A percentile compares a stretch with the other conserved stretches of the same genome.
These are phyloP conservation scores for Rhineura floridana DNA, from an alignment of 2,113 vertebrate genomes.

Conservation along the genomic window DNA sequence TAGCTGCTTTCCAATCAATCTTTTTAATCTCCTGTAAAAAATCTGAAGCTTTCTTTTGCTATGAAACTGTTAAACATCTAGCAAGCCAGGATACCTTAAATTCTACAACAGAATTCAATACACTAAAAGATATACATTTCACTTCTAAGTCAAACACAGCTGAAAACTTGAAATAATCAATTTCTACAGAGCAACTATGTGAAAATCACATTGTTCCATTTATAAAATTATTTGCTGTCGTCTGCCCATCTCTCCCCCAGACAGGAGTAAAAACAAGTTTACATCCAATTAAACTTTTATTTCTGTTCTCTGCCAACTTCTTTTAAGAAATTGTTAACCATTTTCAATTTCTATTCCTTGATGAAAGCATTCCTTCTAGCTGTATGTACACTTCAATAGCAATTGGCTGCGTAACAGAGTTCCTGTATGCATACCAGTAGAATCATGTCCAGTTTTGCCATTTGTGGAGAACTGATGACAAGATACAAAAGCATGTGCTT, in stretches of 20 bases:
- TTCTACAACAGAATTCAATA: constrained; percentile 68
- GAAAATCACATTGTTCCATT: constrained; percentile 46
- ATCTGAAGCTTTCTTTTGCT: neutral
- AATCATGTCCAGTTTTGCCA: constrained; percentile 90
- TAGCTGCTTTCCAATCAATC: neutral
- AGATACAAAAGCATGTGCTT: constrained; percentile 94
- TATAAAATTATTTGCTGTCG: constrained; percentile 18
- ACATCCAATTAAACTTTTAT: constrained; percentile 34
- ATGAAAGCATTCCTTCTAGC: constrained; percentile 68
- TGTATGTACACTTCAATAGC: constrained; percentile 63
- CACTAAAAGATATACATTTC: constrained; percentile 23
- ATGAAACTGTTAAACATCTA: constrained; percentile 52
- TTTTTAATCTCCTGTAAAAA: neutral
- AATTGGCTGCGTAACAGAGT: constrained; percentile 68
- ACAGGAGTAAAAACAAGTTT: constrained; percentile 22
- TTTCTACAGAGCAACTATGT: constrained; percentile 68
- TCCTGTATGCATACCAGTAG: constrained; percentile 80
- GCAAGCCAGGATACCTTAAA: constrained; percentile 66
- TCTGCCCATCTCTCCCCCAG: constrained; percentile 30
- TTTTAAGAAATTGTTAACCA: neutral
- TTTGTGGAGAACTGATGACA: constrained; percentile 94
- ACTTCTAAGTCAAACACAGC: constrained; percentile 66
- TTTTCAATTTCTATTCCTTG: constrained; percentile 49
- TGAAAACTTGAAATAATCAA: constrained; percentile 74
- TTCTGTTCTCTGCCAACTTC: constrained; percentile 3